phyloP scores from a whole-genome alignment of 1,140 invertebrate genomes.

The Dysdera silvatica region DNA sequence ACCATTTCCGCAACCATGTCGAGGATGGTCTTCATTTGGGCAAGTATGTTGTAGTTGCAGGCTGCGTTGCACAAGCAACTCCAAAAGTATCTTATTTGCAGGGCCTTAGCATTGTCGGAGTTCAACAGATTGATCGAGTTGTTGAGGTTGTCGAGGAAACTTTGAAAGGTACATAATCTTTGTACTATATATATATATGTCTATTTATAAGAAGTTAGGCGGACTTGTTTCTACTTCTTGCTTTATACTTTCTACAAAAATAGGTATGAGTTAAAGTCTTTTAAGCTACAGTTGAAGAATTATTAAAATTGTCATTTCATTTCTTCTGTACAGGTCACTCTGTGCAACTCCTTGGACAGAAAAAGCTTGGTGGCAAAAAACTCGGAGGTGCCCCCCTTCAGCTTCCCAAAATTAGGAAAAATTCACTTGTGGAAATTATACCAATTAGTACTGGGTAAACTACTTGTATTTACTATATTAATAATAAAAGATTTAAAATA shows the following conservation, averaged over 20 bases:
- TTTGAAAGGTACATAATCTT: conserved; percentile 62
- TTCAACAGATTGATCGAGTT: conserved; percentile 96
- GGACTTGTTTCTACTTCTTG: too few species aligned
- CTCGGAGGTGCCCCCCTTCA: conserved; percentile 73
- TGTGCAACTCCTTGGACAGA: conserved; percentile 65
- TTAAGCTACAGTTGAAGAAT: too few species aligned
- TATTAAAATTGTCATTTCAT: neutral
- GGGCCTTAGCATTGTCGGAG: conserved; percentile 86
- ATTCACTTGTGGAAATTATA: conserved; percentile 95
- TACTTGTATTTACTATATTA: too few species aligned
- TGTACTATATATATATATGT: too few species aligned
- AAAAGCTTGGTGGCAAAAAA: conserved; percentile 71
- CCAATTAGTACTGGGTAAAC: conserved; percentile 87
- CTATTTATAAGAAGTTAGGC: too few species aligned
- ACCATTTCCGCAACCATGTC: conserved; percentile 92
- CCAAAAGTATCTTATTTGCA: conserved; percentile 54
- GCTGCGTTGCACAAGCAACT: conserved; percentile 81
- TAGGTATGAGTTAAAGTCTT: too few species aligned
- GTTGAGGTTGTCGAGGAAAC: conserved; percentile 98
- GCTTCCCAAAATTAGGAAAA: conserved; percentile 89
- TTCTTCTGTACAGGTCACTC: conserved; percentile 55
- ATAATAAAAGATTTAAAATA: too few species aligned
- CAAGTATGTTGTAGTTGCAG: conserved; percentile 85
- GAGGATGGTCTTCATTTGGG: conserved; percentile 61
- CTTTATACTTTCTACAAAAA: too few species aligned